Conservation (phyloP, 2,113 vertebrate species). For the Callithrix jacchus region DNA sequence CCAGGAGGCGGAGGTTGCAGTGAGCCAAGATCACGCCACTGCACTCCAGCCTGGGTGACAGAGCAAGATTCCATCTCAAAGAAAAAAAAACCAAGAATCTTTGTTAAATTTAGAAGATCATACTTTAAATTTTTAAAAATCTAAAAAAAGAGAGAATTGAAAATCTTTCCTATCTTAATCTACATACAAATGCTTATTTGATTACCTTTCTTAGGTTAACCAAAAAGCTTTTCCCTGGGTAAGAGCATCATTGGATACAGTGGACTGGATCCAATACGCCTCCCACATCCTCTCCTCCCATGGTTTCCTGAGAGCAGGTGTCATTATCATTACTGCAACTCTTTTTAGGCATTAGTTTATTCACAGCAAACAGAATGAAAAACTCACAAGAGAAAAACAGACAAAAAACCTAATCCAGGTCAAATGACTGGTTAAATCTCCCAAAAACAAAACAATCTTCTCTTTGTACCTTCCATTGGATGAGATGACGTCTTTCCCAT, state of each 20-base stretch:
- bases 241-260: neutral
- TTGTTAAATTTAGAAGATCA: neutral
- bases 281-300: neutral
- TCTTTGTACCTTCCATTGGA: neutral
- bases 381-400: constrained; percentile 10
- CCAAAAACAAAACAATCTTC: neutral
- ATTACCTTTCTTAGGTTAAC: neutral
- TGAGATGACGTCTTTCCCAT: neutral
- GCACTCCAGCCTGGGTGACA: too few relatives aligned
- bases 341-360: neutral
- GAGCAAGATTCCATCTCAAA: too few relatives aligned
- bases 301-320: neutral
- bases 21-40: too few relatives aligned
- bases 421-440: neutral
- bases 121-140: constrained; percentile 20
- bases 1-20: too few relatives aligned
- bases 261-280: neutral
- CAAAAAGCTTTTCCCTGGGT: neutral
- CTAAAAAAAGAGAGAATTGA: neutral
- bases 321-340: constrained; percentile 27
- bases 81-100: neutral
- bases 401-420: neutral
- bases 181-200: neutral
- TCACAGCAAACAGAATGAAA: neutral
- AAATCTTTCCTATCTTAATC: neutral